Conservation (phyloP, 2,797 vertebrate genomes). For the Myripristis murdjan region DNA sequence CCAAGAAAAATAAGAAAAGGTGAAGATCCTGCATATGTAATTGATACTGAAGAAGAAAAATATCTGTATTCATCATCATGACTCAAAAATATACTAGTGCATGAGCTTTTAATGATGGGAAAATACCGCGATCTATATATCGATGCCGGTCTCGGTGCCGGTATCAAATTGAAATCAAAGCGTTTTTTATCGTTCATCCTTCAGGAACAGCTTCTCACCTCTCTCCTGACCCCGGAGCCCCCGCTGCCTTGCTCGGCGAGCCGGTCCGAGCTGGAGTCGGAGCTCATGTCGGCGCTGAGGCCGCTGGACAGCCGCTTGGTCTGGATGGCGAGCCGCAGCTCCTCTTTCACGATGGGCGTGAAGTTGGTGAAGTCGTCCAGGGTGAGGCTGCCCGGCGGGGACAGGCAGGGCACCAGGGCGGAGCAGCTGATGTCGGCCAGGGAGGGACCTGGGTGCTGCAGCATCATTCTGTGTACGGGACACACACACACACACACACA, state of each 20-base stretch:
- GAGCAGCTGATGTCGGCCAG: conserved; percentile 95
- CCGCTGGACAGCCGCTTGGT: conserved; percentile 90
- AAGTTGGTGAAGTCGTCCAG: conserved; percentile 96
- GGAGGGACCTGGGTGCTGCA: conserved; percentile 92
- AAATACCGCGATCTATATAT: too few relatives aligned
- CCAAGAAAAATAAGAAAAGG: too few relatives aligned
- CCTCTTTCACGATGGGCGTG: conserved; percentile 94
- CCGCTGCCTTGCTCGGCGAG: conserved; percentile 12
- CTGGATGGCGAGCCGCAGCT: conserved; percentile 94
- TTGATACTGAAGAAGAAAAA: too few relatives aligned
- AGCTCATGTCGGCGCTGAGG: conserved; percentile 84
- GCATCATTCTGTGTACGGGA: conserved; percentile 92
- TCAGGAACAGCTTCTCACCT: conserved; percentile 80
- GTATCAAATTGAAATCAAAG: too few relatives aligned
- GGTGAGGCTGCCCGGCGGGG: conserved; percentile 91
- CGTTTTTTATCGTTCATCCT: too few relatives aligned
- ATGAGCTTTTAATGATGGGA: too few relatives aligned
- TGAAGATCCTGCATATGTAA: too few relatives aligned
- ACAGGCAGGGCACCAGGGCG: conserved; percentile 95
- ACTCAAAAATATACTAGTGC: too few relatives aligned
- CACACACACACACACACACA: too few relatives aligned
- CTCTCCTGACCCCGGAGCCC: conserved; percentile 51
- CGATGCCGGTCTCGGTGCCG: too few relatives aligned
- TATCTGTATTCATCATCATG: too few relatives aligned
- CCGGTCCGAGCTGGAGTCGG: conserved; percentile 85